Evolutionary conservation across 2,888 invertebrate genomes (phyloP), one percentile per base, ranked within the genome.

Genomic region (Coleophora flavipennella): DNA sequence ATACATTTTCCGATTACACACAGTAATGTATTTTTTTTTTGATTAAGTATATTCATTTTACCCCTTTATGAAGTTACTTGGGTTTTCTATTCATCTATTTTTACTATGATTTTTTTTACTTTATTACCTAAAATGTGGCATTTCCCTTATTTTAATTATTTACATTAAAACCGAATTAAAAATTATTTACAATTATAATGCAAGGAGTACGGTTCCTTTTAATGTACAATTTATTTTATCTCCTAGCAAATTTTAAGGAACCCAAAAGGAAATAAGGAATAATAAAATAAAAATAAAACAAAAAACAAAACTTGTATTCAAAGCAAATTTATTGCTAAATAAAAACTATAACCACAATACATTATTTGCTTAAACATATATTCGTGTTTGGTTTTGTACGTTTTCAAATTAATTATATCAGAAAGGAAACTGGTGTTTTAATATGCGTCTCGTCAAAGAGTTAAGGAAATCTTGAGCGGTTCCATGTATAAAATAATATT

Each of bases 241-340:
- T 39, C 47, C 64, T 70, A 68, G 48, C 41, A 58, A 59, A 60
- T 59, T 4, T 20, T 20, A 20, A 20, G 6, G 3, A 4, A 20
- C 6, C 6, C 49, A 52, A 50, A 55, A 51, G 50, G 56, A 62
- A 53, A 46, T 57, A 65, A 60, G 58, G 56, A 51, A 48, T 27
- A 1, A 9, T 27, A 49, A 55, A 64, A 59, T 57, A 58, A 57
- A 68, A 76, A 77, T 67, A 65, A 73, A 78, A 79, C 57, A 53
- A 55, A 67, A 66, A 76, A 68, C 50, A 42, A 50, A 80, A 80
- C 79, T 69, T 62, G 71, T 58, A 77, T 69, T 75, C 78, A 75
- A 84, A 83, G 83, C 83, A 84, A 84, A 70, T 83, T 84, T 84
- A 84, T 84, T 84, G 84, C 84, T 84, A 84, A 77, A 78, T 73